phyloP scores from a whole-genome alignment of 2,113 vertebrate species.

The Tonatia bakeri region DNA sequence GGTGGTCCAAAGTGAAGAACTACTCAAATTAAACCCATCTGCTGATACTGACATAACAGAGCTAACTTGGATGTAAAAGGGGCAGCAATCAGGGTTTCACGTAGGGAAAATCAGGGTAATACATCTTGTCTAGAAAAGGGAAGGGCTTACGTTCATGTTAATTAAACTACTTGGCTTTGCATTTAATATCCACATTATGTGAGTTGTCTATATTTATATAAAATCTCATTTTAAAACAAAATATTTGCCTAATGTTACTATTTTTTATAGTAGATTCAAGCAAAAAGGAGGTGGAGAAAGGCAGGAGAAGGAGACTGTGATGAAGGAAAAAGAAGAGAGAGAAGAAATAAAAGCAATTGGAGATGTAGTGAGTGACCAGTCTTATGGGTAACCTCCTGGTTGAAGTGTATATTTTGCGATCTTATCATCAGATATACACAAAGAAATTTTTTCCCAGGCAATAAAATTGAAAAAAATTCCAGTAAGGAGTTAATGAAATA shows the following conservation, averaged over 20 bases:
- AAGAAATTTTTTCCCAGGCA: background rate
- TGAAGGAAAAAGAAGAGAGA: background rate
- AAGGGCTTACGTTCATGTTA: background rate
- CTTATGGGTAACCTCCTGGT: background rate
- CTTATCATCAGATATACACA: background rate
- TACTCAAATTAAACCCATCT: conserved; percentile 71
- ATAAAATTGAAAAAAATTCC: background rate
- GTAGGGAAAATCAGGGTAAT: background rate
- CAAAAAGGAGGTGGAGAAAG: background rate
- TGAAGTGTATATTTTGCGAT: background rate
- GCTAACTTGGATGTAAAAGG: conserved; percentile 61
- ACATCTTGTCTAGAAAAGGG: conserved; percentile 21
- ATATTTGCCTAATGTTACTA: background rate
- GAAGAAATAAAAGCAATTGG: background rate
- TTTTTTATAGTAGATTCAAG: background rate
- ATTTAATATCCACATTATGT: background rate
- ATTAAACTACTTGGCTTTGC: background rate
- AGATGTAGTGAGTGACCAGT: background rate
- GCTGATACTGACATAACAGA: conserved; percentile 37
- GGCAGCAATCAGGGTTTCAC: conserved; percentile 39
- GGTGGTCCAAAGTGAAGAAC: conserved; percentile 69
- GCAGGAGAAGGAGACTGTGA: background rate
- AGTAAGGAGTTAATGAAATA: background rate
- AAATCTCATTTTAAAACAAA: conserved; percentile 28
- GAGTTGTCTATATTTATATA: background rate